Conservation (phyloP, 2,797 vertebrate genomes). For the Coreius guichenoti region DNA sequence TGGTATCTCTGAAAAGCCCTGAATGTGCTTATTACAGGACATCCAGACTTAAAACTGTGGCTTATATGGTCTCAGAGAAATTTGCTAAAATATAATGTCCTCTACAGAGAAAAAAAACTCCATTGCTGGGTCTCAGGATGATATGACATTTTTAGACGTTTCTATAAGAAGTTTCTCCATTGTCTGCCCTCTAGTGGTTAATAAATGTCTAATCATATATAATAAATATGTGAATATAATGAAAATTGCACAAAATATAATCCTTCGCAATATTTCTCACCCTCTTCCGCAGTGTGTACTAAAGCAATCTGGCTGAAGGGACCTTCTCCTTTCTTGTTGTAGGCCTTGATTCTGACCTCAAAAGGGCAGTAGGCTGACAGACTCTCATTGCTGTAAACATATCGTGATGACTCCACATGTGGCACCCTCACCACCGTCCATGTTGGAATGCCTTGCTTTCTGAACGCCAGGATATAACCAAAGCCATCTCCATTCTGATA, state of each 20-base stretch:
- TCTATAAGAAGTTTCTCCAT: neutral
- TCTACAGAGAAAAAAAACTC: no score
- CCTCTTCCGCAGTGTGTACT: slow-evolving; percentile 94
- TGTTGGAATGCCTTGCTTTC: slow-evolving; percentile 74
- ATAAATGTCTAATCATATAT: neutral
- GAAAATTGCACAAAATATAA: neutral
- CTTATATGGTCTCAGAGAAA: no score
- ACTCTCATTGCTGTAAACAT: slow-evolving; percentile 90
- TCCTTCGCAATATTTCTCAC: slow-evolving; percentile 69
- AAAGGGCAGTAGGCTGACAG: slow-evolving; percentile 89
- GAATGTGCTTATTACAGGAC: no score
- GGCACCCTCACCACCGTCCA: slow-evolving; percentile 84
- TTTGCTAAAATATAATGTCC: no score
- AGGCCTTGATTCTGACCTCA: slow-evolving; percentile 92
- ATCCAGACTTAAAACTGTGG: no score
- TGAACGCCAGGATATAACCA: slow-evolving; percentile 91
- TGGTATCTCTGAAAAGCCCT: no score
- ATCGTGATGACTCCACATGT: slow-evolving; percentile 86
- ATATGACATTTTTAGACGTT: neutral
- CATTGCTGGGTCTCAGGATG: no score
- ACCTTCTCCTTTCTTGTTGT: slow-evolving; percentile 90
- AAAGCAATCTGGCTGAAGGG: slow-evolving; percentile 90
- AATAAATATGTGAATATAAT: neutral
- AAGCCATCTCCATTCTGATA: slow-evolving; percentile 96
- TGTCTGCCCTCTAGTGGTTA: slow-evolving; percentile 54